Conservation (phyloP, 2,888 invertebrate species). For the Pharmacophagus antenor region DNA sequence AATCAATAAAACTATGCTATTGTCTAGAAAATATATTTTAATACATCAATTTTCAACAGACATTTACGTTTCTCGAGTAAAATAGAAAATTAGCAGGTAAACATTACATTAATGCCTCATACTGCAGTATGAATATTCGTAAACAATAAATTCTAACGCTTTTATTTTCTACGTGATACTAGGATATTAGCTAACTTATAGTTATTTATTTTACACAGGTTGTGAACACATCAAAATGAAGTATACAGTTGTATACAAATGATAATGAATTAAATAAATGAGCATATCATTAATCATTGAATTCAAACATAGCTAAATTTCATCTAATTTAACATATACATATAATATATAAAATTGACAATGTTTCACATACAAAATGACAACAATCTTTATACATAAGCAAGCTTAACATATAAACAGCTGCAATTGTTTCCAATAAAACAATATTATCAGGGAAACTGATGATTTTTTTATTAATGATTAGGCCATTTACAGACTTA, state of each 20-base stretch:
- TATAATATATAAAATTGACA: constrained; percentile 13
- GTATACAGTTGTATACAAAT: constrained; percentile 8
- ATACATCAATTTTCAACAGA: constrained; percentile 77
- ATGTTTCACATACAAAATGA: constrained; percentile 25
- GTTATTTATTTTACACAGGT: constrained; percentile 45
- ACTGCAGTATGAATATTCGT: constrained; percentile 45
- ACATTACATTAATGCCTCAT: constrained; percentile 46
- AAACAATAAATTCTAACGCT: constrained; percentile 32
- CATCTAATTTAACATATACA: constrained; percentile 4
- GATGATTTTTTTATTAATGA: neutral
- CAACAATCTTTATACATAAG: constrained; percentile 15
- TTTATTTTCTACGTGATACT: constrained; percentile 37
- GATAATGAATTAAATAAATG: neutral
- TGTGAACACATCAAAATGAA: constrained; percentile 47
- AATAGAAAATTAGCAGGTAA: constrained; percentile 55
- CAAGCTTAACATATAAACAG: constrained; percentile 5
- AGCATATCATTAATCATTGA: neutral
- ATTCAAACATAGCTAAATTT: neutral
- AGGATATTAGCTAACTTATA: constrained; percentile 34
- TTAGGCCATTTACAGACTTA: constrained; percentile 27
- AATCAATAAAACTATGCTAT: constrained; percentile 40
- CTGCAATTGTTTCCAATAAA: neutral
- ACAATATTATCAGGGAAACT: neutral
- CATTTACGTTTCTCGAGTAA: constrained; percentile 65
- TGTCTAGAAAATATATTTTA: constrained; percentile 79